Evolutionary conservation across 2,113 vertebrate species (phyloP).

Genomic region (Halichoeres trimaculatus): DNA sequence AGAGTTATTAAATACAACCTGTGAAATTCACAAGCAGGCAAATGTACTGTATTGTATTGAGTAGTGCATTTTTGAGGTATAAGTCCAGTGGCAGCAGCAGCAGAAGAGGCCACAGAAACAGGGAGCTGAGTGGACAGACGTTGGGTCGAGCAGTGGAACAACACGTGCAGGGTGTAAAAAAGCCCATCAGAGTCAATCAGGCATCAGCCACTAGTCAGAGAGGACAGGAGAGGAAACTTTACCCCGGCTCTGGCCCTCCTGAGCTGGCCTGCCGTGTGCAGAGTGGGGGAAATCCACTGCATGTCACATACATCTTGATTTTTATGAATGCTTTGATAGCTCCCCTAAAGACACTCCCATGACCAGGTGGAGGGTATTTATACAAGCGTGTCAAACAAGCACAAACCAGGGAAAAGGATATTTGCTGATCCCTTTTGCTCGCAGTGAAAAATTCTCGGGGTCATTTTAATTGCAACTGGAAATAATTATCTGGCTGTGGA

Average conservation of each 20-base stretch:
- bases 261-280: slow-evolving; percentile 71
- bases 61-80: slow-evolving; percentile 53
- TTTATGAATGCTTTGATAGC: slow-evolving; percentile 84
- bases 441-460: slow-evolving; percentile 49
- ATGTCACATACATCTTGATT: slow-evolving; percentile 83
- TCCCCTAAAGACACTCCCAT: slow-evolving; percentile 77
- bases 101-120: slow-evolving; percentile 45
- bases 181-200: slow-evolving; percentile 83
- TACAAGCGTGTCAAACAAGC: slow-evolving; percentile 76
- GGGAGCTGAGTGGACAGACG: slow-evolving; percentile 73
- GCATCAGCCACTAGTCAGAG: slow-evolving; percentile 70
- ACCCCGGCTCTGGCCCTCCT: slow-evolving; percentile 71
- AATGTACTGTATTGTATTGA: slow-evolving; percentile 62
- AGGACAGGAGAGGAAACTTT: slow-evolving; percentile 74
- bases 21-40: slow-evolving; percentile 39
- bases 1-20: slow-evolving; percentile 55
- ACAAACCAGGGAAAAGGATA: slow-evolving; percentile 65
- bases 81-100: slow-evolving; percentile 17
- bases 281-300: slow-evolving; percentile 71
- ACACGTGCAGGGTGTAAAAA: slow-evolving; percentile 79
- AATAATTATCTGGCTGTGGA: slow-evolving; percentile 80
- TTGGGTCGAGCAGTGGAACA: slow-evolving; percentile 65
- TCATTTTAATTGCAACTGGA: slow-evolving; percentile 84
- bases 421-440: slow-evolving; percentile 72
- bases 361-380: slow-evolving; percentile 83